A percentile compares a stretch with the other conserved stretches of the same genome.
phyloP scores from a whole-genome alignment of 2,797 vertebrate genomes.

The Poecile montanus region DNA sequence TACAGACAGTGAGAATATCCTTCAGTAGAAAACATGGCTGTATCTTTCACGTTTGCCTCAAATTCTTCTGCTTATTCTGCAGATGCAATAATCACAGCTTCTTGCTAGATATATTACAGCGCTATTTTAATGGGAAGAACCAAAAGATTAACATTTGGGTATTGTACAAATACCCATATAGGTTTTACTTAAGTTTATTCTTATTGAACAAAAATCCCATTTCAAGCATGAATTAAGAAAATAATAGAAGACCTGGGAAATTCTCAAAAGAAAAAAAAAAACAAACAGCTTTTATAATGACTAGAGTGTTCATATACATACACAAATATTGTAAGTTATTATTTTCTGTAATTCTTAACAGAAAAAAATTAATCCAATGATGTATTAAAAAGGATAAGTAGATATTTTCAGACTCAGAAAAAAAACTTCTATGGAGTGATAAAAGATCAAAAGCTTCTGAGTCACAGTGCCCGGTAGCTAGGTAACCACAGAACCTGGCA shows the following conservation, averaged over 20 bases:
- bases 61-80: background rate
- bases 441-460: slow-evolving; percentile 45
- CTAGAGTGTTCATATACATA: background rate
- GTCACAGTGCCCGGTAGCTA: background rate
- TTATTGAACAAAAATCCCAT: background rate
- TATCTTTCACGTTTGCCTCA: background rate
- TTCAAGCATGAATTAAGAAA: background rate
- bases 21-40: background rate
- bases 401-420: slow-evolving; percentile 1
- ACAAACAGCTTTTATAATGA: background rate
- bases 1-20: background rate
- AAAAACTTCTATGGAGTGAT: background rate
- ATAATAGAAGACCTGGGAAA: background rate
- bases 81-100: background rate
- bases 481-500: slow-evolving; percentile 33
- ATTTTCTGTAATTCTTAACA: background rate
- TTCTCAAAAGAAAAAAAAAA: background rate
- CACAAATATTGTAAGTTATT: background rate
- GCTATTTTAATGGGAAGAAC: background rate
- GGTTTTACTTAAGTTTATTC: background rate
- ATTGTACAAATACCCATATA: background rate
- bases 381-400: background rate
- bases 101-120: background rate
- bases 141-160: background rate
- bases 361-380: background rate